Evolutionary conservation across 2,113 vertebrate genomes (phyloP).

Genomic region (Prinia subflava): DNA sequence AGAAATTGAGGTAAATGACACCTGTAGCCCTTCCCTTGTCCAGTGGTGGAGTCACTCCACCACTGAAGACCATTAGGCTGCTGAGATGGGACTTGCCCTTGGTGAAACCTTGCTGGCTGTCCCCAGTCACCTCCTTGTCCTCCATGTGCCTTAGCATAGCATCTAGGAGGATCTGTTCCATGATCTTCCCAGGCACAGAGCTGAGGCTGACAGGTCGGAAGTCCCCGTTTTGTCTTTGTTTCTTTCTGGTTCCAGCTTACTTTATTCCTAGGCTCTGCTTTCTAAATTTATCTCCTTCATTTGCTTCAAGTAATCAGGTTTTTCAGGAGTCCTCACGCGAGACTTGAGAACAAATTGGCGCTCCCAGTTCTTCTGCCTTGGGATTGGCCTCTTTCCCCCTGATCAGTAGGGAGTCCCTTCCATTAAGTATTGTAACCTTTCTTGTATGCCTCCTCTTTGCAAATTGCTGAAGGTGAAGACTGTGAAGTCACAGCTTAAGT

Average conservation of each 20-base stretch:
- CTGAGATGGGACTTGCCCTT: neutral
- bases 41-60: neutral
- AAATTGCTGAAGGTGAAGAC: slow-evolving; percentile 66
- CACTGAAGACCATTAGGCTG: neutral
- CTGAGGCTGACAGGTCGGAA: neutral
- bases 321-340: neutral
- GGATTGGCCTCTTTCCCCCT: neutral
- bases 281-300: neutral
- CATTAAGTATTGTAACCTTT: slow-evolving; percentile 12
- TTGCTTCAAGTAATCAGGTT: slow-evolving; percentile 3
- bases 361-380: neutral
- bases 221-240: neutral
- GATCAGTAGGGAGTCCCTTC: neutral
- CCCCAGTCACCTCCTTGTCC: neutral
- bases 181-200: neutral
- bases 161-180: neutral
- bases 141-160: neutral
- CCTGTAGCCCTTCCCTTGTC: neutral
- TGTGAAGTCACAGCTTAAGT: slow-evolving; percentile 64
- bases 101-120: neutral
- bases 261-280: neutral
- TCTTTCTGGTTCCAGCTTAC: neutral
- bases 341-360: neutral
- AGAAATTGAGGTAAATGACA: neutral
- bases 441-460: slow-evolving; percentile 59